These are phyloP conservation scores for Vimba vimba DNA, from an alignment of 2,113 vertebrate genomes.

Conservation along the genomic window DNA sequence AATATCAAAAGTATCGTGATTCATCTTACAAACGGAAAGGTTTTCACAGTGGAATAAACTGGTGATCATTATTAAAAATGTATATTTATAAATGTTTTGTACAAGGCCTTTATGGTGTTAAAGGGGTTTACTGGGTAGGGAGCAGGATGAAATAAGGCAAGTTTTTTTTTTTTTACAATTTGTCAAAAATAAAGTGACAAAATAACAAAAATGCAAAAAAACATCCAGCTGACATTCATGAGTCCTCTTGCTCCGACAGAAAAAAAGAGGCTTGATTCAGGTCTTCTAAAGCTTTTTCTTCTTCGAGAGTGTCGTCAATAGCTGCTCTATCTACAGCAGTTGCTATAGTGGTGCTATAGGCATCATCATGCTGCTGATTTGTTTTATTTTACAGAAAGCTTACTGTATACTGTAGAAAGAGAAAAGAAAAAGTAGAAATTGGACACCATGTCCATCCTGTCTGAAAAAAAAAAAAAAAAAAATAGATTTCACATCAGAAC, in stretches of 20 bases:
- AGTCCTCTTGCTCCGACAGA: background rate
- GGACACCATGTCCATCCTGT: background rate
- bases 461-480: background rate
- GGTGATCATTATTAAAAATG: too few relatives aligned
- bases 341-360: background rate
- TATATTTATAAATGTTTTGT: too few relatives aligned
- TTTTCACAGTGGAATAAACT: slow-evolving; percentile 41
- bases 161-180: background rate
- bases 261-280: background rate
- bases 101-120: slow-evolving; percentile 9
- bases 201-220: background rate
- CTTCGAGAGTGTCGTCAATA: background rate
- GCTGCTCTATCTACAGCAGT: background rate
- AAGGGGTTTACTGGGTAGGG: background rate
- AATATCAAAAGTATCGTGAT: slow-evolving; percentile 16
- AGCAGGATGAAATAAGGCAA: background rate
- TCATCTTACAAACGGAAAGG: background rate
- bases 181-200: background rate
- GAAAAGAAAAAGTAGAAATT: background rate
- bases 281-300: background rate
- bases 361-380: background rate
- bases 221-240: background rate
- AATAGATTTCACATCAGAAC: background rate
- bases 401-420: background rate
- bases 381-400: background rate